A percentile compares a stretch with the other conserved stretches of the same genome.
phyloP scores from a whole-genome alignment of 37 sponge, comb jelly and placozoan genomes.

The Ephydatia muelleri region DNA sequence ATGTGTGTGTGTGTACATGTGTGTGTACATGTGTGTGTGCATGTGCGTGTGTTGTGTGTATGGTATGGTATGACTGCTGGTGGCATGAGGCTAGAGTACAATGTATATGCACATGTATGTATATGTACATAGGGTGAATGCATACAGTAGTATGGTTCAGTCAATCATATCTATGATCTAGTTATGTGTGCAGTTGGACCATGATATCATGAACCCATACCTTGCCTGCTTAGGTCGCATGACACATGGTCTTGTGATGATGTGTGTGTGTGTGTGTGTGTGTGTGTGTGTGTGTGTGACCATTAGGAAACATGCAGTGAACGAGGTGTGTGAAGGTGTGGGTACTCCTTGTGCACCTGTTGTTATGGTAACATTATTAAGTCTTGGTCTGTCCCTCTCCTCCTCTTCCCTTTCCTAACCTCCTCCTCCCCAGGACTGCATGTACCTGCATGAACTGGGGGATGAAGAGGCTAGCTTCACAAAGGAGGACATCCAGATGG shows the following conservation, averaged over 20 bases:
- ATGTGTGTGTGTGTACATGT: slow-evolving; percentile 12
- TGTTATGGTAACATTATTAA: not conserved
- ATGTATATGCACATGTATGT: not conserved
- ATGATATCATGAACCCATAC: not conserved
- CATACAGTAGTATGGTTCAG: not conserved
- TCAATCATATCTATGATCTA: not conserved
- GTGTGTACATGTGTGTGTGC: not conserved
- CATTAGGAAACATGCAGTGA: not conserved
- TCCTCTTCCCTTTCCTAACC: not conserved
- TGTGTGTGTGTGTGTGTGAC: not conserved
- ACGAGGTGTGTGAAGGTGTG: not conserved
- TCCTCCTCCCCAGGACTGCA: slow-evolving; percentile 76
- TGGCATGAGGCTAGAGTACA: too few relatives aligned
- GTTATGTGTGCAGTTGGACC: not conserved
- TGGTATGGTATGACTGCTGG: not conserved
- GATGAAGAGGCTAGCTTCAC: slow-evolving; percentile 94
- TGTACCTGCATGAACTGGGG: slow-evolving; percentile 94
- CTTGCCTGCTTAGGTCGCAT: not conserved
- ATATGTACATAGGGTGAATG: not conserved
- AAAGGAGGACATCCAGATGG: slow-evolving; percentile 92
- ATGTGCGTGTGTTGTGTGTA: not conserved
- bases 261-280: not conserved
- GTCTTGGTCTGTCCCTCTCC: not conserved
- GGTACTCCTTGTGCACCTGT: not conserved
- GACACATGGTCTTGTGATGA: too few relatives aligned